Base-by-base conservation (phyloP, 2,888 invertebrate genomes). In the Sclerodermus sp. region DNA sequence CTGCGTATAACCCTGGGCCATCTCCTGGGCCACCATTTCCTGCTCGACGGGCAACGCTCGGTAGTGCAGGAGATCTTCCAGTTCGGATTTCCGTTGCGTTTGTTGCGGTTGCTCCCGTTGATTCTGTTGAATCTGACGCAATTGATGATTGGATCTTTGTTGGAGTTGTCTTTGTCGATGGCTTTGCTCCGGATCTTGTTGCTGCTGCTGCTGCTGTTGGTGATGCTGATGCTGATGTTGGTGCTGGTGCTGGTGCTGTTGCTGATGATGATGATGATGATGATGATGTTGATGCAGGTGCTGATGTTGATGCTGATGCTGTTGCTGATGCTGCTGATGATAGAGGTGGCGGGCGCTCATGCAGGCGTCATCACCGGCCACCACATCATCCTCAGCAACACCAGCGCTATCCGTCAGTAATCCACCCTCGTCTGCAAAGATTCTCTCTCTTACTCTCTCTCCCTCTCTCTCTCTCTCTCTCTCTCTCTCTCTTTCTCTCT, bases 21-120 rank as follows among this genome's bases (percentile, higher is more conserved):
- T 74, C 49, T 69, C 72, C 55, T 74, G 73, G 48, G 67, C 74
- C 49, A 74, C 74, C 73, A 74, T 74, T 29, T 72, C 71, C 40
- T 57, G 53, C 31, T 41, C 51, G 34, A 47, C 18, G 32, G 66
- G 47, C 45, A n/a, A n/a, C n/a, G 45, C 49, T 41, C 64, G 62
- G 54, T 60, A 64, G 40, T 55, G 53, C 17, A 64, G 47, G 38
- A 68, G 56, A 23, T 64, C 58, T 9, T 66, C 61, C 56, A 58
- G 58, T 43, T 64, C 60, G 17, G 48, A 45, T 38, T 55, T 44
- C 30, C 50, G 51, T 5, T 51, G 58, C 10, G 31, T 51, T 13
- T 54, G 55, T 5, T 52, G 55, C 38, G 55, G 48, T 12, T 34
- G 31, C 15, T 41, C 34, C 14, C 36, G 47, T 13, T 43, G 53